Evolutionary conservation across 2,113 vertebrate genomes (phyloP), one percentile per base, ranked within the genome.

Genomic region (Montifringilla adamsi): DNA sequence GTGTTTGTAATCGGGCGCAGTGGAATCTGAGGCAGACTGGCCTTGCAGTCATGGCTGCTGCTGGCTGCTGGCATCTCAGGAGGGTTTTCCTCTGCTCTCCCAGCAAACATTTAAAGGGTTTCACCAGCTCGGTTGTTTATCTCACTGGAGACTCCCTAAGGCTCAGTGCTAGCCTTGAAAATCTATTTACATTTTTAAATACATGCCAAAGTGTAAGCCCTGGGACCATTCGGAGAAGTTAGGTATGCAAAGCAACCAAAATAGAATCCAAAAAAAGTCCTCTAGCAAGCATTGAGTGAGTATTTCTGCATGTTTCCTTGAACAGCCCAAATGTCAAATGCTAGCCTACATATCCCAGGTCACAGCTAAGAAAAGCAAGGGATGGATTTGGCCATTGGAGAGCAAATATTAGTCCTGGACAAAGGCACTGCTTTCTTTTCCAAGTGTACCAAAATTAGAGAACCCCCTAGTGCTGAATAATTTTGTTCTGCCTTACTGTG

Each of bases 401-500:
- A 93, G 58, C 70, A 91, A 84, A 89, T 81, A 84, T 83, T 86
- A 90, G 80, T 43, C 67, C 59, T 52, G 84, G 86, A 95, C 89
- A 96, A 96, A 92, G 75, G 76, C 73, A 78, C 58, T 35, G 76
- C 73, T 92, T 93, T 91, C 66, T 96, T 96, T 95, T 94, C 46
- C 73, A 55, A 80, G 59, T 49, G 62, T 74, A 92, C 81, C 79
- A 96, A 96, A 97, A 97, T 96, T 91, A 96, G 90, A 96, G 94
- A 96, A 87, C 94, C 88, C 67, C 90, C 81, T 82, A 63, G 93
- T 6, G 86, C 81, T 91, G 94, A 91, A 97, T 96, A 96, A 97
- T 97, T 97, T 92, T 93, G 91, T 93, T 93, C 94, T 77, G 86
- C 81, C 96, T 93, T 64, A 67, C 96, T 96, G 96, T 91, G 96